A percentile compares a stretch with the other conserved stretches of the same genome.
Evolutionary conservation across 2,113 vertebrate genomes (phyloP).

Genomic region (Oriolus oriolus): DNA sequence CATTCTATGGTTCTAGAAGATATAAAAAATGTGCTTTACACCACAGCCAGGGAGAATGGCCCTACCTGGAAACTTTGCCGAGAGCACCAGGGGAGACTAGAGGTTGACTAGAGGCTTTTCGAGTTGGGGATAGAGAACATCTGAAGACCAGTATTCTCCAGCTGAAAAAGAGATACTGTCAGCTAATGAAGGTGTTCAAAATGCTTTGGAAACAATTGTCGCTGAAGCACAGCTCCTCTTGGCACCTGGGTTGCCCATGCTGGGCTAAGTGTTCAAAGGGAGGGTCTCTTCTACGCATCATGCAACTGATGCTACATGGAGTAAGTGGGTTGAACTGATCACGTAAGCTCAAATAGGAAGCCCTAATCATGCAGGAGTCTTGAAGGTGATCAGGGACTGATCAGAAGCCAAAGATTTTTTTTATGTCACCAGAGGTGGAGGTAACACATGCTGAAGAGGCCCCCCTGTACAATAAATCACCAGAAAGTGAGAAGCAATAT

Average conservation of each 20-base stretch:
- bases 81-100: background rate
- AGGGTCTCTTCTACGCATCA: background rate
- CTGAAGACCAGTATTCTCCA: background rate
- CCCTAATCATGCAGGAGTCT: background rate
- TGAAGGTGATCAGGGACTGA: background rate
- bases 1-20: background rate
- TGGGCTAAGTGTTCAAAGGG: background rate
- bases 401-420: background rate
- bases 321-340: background rate
- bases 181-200: background rate
- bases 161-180: no score
- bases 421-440: background rate
- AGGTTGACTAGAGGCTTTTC: background rate
- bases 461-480: background rate
- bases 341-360: background rate
- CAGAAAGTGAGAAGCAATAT: background rate
- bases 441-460: background rate
- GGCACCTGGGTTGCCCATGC: background rate
- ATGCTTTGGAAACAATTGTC: background rate
- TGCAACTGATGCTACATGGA: background rate
- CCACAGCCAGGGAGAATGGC: background rate
- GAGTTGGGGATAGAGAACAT: background rate
- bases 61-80: no score
- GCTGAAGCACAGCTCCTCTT: background rate
- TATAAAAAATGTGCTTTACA: background rate